Base-by-base conservation (phyloP, 2,888 invertebrate species). In the Opisthograptis luteolata region DNA sequence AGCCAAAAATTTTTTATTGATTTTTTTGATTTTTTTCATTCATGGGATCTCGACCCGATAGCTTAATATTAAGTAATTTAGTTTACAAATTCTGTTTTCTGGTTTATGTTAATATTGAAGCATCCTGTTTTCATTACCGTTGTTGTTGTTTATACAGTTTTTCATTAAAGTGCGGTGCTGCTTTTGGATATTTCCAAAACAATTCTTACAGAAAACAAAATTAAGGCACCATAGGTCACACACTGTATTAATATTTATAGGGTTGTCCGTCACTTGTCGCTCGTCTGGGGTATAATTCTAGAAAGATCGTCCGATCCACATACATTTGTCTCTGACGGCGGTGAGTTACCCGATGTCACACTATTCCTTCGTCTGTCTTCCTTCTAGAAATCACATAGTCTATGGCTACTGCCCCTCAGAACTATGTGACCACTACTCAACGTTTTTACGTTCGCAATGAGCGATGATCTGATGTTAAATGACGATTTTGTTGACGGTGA, bases 261-360 rank as follows among this genome's bases (percentile, higher is more conserved):
- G 52, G 31, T 45, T 62, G 56, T 60, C 62, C 41, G 57, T 64
- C 63, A 67, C 58, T 63, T 58, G 55, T 58, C 32, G 28, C 17
- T 34, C 7, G 19, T 27, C 56, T 51, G 50, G 20, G 32, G 20
- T 34, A 34, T 10, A 32, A 53, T 60, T 63, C 49, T 58, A 40
- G 47, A 57, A 56, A 60, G 46, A 47, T 50, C 52, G 5, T 2
- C 19, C 31, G 45, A 55, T 41, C 45, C 40, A 53, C 53, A 50
- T 49, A 54, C 56, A 56, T 36, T 58, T 20, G 32, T 20, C 12
- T 31, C 31, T 17, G 9, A 32, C 43, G 44, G 27, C 67, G 77
- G 81, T 81, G 80, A 79, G 58, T 82, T 83, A 81, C 79, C 76
- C 65, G 46, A 62, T 63, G 61, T 51, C 50, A 41, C 5, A 12